Conservation (phyloP, 2,888 invertebrate genomes). For the Pardosa pseudoannulata region DNA sequence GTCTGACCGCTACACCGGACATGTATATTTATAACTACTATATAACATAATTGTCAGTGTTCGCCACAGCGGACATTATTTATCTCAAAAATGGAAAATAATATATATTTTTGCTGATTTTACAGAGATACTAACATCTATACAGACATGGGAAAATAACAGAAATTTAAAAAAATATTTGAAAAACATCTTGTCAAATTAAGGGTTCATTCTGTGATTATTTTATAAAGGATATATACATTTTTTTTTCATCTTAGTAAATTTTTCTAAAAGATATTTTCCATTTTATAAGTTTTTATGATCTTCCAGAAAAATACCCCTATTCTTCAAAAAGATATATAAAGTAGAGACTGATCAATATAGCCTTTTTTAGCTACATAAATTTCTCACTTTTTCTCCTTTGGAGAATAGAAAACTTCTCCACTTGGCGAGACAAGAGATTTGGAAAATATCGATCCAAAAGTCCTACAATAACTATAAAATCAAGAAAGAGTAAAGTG, state of each 20-base stretch:
- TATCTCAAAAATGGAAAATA: too few relatives aligned
- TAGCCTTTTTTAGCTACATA: slow-evolving; percentile 24
- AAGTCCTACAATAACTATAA: not conserved
- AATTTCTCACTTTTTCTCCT: slow-evolving; percentile 3
- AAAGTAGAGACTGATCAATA: slow-evolving; percentile 40
- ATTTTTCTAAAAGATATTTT: slow-evolving; percentile 34
- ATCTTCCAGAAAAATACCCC: slow-evolving; percentile 19
- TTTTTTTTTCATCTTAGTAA: slow-evolving; percentile 35
- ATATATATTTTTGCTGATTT: too few relatives aligned
- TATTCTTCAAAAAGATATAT: slow-evolving; percentile 15
- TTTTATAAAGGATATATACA: not conserved
- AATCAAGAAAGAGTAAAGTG: too few relatives aligned
- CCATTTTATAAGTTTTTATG: slow-evolving; percentile 36
- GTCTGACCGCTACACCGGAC: too few relatives aligned
- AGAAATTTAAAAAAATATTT: too few relatives aligned
- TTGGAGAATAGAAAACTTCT: slow-evolving; percentile 33
- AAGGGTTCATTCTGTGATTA: too few relatives aligned
- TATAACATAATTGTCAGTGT: too few relatives aligned
- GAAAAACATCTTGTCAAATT: too few relatives aligned
- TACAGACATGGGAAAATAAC: too few relatives aligned
- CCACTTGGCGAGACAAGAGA: slow-evolving; percentile 27
- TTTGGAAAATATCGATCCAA: slow-evolving; percentile 50
- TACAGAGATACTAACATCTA: too few relatives aligned
- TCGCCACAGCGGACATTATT: too few relatives aligned
- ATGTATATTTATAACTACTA: too few relatives aligned